Conservation (phyloP, 2,888 invertebrate genomes). For the Leptogaster cylindrica region DNA sequence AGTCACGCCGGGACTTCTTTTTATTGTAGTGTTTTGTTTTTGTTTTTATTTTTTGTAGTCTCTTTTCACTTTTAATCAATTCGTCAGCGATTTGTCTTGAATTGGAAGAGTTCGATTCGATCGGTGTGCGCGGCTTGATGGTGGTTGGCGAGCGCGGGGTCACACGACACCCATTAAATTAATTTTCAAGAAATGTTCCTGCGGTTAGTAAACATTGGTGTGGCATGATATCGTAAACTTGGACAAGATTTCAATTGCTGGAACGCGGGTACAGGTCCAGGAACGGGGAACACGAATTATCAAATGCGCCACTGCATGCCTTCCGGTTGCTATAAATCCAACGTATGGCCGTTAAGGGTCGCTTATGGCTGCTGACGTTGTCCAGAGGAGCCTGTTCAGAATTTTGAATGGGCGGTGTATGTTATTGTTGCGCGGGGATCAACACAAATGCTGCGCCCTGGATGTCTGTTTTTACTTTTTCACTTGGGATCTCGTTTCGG, state of each 20-base stretch:
- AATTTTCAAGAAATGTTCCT: slow-evolving; percentile 30
- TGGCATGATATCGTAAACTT: not conserved
- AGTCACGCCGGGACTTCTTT: slow-evolving; percentile 26
- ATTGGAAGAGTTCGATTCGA: not conserved
- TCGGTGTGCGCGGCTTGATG: not conserved
- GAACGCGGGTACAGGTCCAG: not conserved
- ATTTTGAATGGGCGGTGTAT: slow-evolving; percentile 10
- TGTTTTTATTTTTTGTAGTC: too few relatives aligned
- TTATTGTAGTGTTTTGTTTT: too few relatives aligned
- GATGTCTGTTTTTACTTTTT: too few relatives aligned
- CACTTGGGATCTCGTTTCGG: not conserved
- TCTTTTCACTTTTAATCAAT: slow-evolving; percentile 16
- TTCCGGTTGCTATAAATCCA: slow-evolving; percentile 34
- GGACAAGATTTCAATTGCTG: slow-evolving; percentile 11
- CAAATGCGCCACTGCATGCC: not conserved
- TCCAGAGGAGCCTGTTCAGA: not conserved
- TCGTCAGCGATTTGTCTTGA: slow-evolving; percentile 33
- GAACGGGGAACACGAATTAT: not conserved
- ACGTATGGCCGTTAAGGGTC: too few relatives aligned
- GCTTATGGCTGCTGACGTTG: not conserved
- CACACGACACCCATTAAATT: slow-evolving; percentile 34
- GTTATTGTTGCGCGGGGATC: slow-evolving; percentile 3
- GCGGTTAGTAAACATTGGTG: slow-evolving; percentile 7
- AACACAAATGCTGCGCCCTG: not conserved
- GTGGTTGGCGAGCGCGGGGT: not conserved